Conservation (phyloP, 2,888 invertebrate species). For the Drosophila mimetica region DNA sequence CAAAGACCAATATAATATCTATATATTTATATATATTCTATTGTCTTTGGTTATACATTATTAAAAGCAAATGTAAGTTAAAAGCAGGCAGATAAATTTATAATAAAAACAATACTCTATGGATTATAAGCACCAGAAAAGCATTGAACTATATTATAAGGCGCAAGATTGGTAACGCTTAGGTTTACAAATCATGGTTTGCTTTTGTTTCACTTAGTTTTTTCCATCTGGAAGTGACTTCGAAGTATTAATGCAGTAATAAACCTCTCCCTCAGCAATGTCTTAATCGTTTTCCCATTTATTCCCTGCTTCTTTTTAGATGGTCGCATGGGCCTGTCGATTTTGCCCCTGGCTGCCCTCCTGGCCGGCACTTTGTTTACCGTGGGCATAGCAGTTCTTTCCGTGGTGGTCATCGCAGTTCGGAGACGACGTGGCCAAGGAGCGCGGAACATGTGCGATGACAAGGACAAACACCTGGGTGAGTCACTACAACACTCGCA, state of each 20-base stretch:
- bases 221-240: neutral
- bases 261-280: neutral
- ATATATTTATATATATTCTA: no score
- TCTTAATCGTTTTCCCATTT: neutral
- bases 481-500: conserved; percentile 35
- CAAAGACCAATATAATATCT: no score
- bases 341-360: conserved; percentile 89
- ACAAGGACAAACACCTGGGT: conserved; percentile 85
- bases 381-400: conserved; percentile 87
- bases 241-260: no score
- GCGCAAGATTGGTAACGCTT: no score
- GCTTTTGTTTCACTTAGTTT: no score
- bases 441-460: conserved; percentile 85
- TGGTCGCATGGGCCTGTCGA: conserved; percentile 88
- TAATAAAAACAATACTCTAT: no score
- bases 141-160: no score
- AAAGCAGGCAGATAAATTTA: no score
- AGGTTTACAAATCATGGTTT: no score
- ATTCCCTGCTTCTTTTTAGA: conserved; percentile 84
- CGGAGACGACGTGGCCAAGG: conserved; percentile 86
- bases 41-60: no score
- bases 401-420: conserved; percentile 88
- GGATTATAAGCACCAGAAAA: no score
- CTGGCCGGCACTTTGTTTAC: conserved; percentile 88
- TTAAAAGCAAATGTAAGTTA: no score